Base-by-base conservation (phyloP, 2,113 vertebrate species). In the Penelope pileata region DNA sequence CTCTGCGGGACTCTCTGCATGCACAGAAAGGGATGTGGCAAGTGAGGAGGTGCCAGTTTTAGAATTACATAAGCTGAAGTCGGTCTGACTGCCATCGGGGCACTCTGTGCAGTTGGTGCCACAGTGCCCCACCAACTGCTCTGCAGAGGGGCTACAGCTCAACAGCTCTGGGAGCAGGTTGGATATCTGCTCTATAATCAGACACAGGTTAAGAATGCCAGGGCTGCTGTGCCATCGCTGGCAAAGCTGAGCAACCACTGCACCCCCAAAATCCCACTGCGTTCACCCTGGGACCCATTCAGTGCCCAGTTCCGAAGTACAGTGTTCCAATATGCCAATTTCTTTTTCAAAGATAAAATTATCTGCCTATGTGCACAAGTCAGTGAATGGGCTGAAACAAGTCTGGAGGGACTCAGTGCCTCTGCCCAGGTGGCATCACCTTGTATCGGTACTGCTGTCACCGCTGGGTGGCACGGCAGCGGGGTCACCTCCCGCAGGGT, bases 31-130 rank as follows among this genome's bases (percentile, higher is more conserved):
- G 86, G 92, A 96, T 88, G 94, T 91, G 95, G 96, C 86, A 93
- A 96, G 92, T 74, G 89, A 94, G 75, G 94, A 90, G 91, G 73
- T 97, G 96, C 95, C 96, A 92, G 95, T 96, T 97, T 96, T 92
- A 96, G 95, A 93, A 89, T 95, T 96, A 97, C 94, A 92, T 96
- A 97, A 95, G 78, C 89, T n/a, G n/a, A n/a, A n/a, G n/a, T n/a
- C 93, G 86, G 86, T 89, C 79, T 91, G 88, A 91, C 88, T 96
- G 96, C 92, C 94, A 93, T 92, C 43, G 23, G 95, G 94, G 94
- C 67, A 91, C 93, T 93, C 94, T 59, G 56, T 79, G 89, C 91
- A 94, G 91, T 81, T 94, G 92, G 73, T 92, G 81, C 83, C 91
- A 82, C 1, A 0, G 86, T 84, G 91, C 91, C 84, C 87, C 89